phyloP scores from a whole-genome alignment of 2,888 invertebrate species.

The Caenorhabditis afra region DNA sequence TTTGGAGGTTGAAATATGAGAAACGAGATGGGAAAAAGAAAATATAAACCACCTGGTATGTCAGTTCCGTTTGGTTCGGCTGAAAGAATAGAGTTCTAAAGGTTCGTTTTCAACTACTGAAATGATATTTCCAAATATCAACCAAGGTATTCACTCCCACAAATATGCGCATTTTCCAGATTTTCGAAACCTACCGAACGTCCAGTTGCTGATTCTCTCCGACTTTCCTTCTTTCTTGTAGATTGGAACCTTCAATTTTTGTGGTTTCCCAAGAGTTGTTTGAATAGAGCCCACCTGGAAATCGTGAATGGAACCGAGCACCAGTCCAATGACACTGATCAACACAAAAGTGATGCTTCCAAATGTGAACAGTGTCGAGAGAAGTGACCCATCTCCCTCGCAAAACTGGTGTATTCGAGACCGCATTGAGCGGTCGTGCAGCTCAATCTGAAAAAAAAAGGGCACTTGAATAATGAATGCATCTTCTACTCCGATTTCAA shows the following conservation, averaged over 20 bases:
- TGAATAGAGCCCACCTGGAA: slow-evolving; percentile 67
- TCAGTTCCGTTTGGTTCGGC: slow-evolving; percentile 50
- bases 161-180: too few species aligned
- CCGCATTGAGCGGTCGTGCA: slow-evolving; percentile 66
- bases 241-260: slow-evolving; percentile 73
- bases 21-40: slow-evolving; percentile 8
- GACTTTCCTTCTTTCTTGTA: slow-evolving; percentile 64
- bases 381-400: slow-evolving; percentile 74
- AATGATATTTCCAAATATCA: neutral
- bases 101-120: slow-evolving; percentile 20
- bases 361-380: slow-evolving; percentile 75
- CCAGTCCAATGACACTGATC: slow-evolving; percentile 76
- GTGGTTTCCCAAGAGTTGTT: neutral
- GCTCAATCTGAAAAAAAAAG: slow-evolving; percentile 50
- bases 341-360: slow-evolving; percentile 77
- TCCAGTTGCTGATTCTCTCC: slow-evolving; percentile 56
- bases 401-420: slow-evolving; percentile 72
- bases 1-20: too few species aligned
- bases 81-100: slow-evolving; percentile 47
- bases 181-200: slow-evolving; percentile 55
- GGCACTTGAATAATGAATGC: slow-evolving; percentile 10
- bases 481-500: slow-evolving; percentile 12
- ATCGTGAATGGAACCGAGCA: slow-evolving; percentile 77
- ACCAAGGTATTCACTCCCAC: too few species aligned
- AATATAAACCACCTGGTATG: slow-evolving; percentile 49